Evolutionary conservation across 2,113 vertebrate genomes (phyloP).

Genomic region (Amblyopsis rosae): DNA sequence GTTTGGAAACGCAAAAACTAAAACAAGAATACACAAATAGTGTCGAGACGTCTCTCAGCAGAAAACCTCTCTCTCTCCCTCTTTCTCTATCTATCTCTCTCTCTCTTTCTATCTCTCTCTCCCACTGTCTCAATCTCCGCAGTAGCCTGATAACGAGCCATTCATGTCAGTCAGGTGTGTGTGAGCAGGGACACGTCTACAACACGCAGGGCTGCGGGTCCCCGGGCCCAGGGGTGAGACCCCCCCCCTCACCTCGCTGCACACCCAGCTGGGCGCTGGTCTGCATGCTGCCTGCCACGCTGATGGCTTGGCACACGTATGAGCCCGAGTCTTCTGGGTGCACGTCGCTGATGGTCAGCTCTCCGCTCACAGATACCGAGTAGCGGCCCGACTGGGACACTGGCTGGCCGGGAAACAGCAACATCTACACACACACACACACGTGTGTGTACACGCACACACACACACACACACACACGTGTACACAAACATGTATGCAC

Average conservation of each 20-base stretch:
- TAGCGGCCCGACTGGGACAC: constrained; percentile 91
- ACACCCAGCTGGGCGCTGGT: constrained; percentile 96
- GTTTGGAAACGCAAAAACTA: no score
- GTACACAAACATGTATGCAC: neutral
- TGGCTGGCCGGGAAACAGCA: constrained; percentile 94
- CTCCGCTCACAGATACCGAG: constrained; percentile 93
- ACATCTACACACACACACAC: constrained; percentile 76
- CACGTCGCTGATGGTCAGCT: constrained; percentile 90
- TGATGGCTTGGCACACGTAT: constrained; percentile 97
- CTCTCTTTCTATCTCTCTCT: no score
- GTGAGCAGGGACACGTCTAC: no score
- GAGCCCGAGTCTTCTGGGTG: constrained; percentile 93
- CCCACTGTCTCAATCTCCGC: no score
- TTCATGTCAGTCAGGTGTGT: no score
- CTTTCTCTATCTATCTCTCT: no score
- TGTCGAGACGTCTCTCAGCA: no score
- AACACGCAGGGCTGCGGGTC: no score
- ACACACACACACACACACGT: neutral
- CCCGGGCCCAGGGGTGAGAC: no score
- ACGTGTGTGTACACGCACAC: constrained; percentile 9
- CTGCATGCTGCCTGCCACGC: constrained; percentile 93
- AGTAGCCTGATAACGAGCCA: no score
- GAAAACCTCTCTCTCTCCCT: no score
- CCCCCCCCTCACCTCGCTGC: constrained; percentile 85
- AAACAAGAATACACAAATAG: no score